Evolutionary conservation across 2,888 invertebrate species (phyloP), one percentile per base, ranked within the genome.

Genomic region (Cremastinae sp.): DNA sequence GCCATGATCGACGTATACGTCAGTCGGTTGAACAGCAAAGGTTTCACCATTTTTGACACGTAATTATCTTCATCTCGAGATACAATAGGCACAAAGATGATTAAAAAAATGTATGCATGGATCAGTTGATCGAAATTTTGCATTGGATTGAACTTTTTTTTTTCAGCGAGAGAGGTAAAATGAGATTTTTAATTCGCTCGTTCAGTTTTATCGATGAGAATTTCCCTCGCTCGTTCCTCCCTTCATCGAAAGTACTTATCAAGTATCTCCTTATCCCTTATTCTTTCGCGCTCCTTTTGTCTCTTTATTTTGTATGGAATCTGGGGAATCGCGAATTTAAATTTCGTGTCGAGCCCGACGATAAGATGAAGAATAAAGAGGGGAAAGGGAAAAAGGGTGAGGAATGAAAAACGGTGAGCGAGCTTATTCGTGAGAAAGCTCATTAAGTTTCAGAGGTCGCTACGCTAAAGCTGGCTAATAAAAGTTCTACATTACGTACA

Each of bases 1-100:
- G 59, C 41, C 66, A 16, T 69, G 69, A 73, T 73, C 73, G 69
- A 65, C 76, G 76, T 65, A 53, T 16, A 62, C 53, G 47, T 73
- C 47, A 65, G 59, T n/a, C 12, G 38, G 16, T 18, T 36, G 62
- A 41, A 8, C 47, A 10, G 47, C 16, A 73, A 65, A 51, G n/a
- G n/a, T 65, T 59, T 61, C 51, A 4, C 54, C 22, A 47, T 61
- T 61, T 54, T 45, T 20, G 10, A 10, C 3, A n/a, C n/a, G n/a
- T n/a, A n/a, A n/a, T n/a, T n/a, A n/a, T n/a, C n/a, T n/a, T n/a
- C n/a, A n/a, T n/a, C n/a, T n/a, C n/a, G n/a, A n/a, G n/a, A n/a
- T n/a, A n/a, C n/a, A n/a, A n/a, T n/a, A n/a, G n/a, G n/a, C n/a
- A n/a, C n/a, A n/a, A n/a, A n/a, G n/a, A n/a, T n/a, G n/a, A n/a